Conservation (phyloP, 2,797 vertebrate species). For the Trachops cirrhosus region DNA sequence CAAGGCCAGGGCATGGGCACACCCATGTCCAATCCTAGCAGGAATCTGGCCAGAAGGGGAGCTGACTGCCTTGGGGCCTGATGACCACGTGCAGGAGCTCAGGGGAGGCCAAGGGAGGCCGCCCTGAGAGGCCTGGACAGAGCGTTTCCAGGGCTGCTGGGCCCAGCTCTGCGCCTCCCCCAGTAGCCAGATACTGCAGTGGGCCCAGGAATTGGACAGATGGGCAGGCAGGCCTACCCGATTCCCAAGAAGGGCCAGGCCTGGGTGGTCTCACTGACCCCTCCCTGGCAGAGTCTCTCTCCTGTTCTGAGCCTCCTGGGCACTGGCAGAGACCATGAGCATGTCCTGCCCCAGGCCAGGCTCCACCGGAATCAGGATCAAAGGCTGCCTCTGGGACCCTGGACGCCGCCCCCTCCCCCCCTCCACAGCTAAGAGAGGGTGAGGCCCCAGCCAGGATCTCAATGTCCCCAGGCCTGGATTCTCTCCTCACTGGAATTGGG, state of each 20-base stretch:
- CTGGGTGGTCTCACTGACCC: background rate
- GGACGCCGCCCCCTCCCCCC: background rate
- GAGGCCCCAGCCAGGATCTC: background rate
- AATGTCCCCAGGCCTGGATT: background rate
- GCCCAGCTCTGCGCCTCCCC: background rate
- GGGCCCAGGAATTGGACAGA: background rate
- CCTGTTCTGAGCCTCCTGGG: background rate
- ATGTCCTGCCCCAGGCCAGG: background rate
- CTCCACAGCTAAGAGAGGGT: fast-evolving
- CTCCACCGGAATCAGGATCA: background rate
- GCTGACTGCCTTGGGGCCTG: background rate
- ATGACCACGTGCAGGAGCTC: background rate
- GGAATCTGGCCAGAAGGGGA: background rate
- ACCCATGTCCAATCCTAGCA: background rate
- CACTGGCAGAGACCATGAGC: background rate
- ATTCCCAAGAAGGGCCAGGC: background rate
- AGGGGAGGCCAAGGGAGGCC: background rate
- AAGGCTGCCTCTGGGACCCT: background rate
- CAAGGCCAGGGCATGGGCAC: background rate
- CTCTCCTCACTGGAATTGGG: background rate
- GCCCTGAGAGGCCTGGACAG: background rate
- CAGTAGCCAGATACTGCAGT: background rate
- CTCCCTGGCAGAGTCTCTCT: background rate
- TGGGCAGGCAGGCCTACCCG: background rate
- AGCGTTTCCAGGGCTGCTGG: too few species aligned